phyloP scores from a whole-genome alignment of 2,113 vertebrate genomes.

The Phrynosoma platyrhinos region DNA sequence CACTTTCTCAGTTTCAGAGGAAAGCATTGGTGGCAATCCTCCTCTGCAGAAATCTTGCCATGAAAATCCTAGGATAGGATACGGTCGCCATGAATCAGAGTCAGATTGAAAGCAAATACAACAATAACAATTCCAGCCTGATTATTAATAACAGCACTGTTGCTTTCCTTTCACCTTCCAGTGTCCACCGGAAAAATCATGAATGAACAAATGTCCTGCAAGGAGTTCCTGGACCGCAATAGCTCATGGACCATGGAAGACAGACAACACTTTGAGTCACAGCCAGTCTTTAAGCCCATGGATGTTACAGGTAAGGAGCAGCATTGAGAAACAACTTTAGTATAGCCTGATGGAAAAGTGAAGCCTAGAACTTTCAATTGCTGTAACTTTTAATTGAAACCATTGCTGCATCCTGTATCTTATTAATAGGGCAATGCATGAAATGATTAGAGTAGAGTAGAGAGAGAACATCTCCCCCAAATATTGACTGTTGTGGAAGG shows the following conservation, averaged over 20 bases:
- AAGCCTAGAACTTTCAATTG: fast-evolving
- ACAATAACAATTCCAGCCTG: too few species aligned
- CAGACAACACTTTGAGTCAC: conserved; percentile 61
- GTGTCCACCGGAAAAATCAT: conserved; percentile 67
- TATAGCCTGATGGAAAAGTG: fast-evolving
- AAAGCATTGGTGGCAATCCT: too few species aligned
- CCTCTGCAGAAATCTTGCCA: too few species aligned
- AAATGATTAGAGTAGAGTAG: fast-evolving
- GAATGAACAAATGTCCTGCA: conserved; percentile 71
- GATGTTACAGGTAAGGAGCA: conserved; percentile 67
- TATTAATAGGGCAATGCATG: too few species aligned
- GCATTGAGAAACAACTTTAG: fast-evolving
- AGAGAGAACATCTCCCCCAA: fast-evolving
- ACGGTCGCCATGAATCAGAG: too few species aligned
- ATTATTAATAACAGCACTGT: fast-evolving
- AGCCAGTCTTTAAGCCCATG: conserved; percentile 57
- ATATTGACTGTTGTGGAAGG: fast-evolving
- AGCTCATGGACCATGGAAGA: conserved; percentile 70
- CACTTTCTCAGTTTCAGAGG: too few species aligned
- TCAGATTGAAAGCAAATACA: too few species aligned
- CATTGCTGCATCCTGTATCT: neutral
- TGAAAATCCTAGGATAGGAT: too few species aligned
- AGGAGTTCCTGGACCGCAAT: conserved; percentile 70
- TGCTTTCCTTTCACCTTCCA: neutral
- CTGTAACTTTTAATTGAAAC: neutral